These are phyloP conservation scores for Anhinga rufa DNA, from an alignment of 2,113 vertebrate species.

Conservation along the genomic window DNA sequence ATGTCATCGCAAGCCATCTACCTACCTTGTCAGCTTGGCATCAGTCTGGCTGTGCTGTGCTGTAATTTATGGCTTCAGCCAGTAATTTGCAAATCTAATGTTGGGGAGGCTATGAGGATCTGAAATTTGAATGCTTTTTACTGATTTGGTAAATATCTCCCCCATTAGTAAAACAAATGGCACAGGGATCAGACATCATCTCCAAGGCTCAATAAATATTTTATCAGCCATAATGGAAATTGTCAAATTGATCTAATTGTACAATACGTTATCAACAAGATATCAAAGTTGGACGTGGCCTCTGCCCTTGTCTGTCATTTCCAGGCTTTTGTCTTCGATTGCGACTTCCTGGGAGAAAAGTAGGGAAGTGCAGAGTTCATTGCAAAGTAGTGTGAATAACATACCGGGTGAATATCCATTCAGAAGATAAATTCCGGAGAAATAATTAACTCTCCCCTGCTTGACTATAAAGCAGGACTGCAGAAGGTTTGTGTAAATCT, in stretches of 20 bases:
- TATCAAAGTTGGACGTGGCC: constrained; percentile 82
- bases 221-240: constrained; percentile 99
- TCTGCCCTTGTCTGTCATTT: constrained; percentile 72
- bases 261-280: constrained; percentile 89
- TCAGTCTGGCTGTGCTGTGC: constrained; percentile 74
- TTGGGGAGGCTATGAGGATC: constrained; percentile 71
- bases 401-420: neutral
- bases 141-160: constrained; percentile 72
- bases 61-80: constrained; percentile 88
- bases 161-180: constrained; percentile 95
- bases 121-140: constrained; percentile 71
- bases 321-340: constrained; percentile 57
- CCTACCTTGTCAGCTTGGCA: constrained; percentile 77
- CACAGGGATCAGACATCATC: constrained; percentile 87
- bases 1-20: constrained; percentile 84
- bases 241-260: constrained; percentile 98
- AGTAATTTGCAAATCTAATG: constrained; percentile 97
- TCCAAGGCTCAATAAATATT: constrained; percentile 98
- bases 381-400: constrained; percentile 3
- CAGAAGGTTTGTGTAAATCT: constrained; percentile 37
- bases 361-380: neutral
- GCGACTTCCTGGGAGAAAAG: constrained; percentile 25
- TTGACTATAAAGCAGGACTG: constrained; percentile 1
- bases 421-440: constrained; percentile 58
- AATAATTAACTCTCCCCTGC: constrained; percentile 44